Evolutionary conservation across 1,140 invertebrate species (phyloP), one percentile per base, ranked within the genome.

Genomic region (Hyposmocoma kahamanoa): DNA sequence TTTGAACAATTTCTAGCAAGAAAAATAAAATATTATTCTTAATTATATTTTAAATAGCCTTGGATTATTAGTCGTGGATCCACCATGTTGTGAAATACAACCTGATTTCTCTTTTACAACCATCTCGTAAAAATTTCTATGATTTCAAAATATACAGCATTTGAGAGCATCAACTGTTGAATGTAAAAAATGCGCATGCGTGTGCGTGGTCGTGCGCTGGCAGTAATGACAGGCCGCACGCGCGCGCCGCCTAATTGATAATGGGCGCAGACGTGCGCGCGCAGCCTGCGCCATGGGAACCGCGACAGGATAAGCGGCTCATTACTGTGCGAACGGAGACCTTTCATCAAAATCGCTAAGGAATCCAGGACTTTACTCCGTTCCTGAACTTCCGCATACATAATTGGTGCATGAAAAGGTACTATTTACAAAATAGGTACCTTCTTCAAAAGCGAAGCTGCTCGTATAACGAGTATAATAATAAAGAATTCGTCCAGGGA

Each of bases 161-260:
- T n/a, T n/a, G n/a, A n/a, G n/a, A n/a, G n/a, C n/a, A n/a, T n/a
- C n/a, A n/a, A n/a, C n/a, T n/a, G n/a, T n/a, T n/a, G n/a, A n/a
- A n/a, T n/a, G n/a, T n/a, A n/a, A n/a, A n/a, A n/a, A 1, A 17
- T 36, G 32, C 5, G 32, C 3, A 17, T 36, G 15, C 32, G 28
- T 1, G 61, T 72, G 68, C 68, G 68, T 71, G 56, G 62, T 67
- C 68, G 68, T 67, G 69, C 63, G 52, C 66, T 43, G 50, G 59
- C 61, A 50, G 63, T 72, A 82, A 82, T 79, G 78, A 82, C 76
- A 78, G 75, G 69, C 65, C 72, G 74, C 75, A 82, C 72, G 72
- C 77, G 73, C 68, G 71, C 73, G 50, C 61, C 65, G 57, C 50
- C 75, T 82, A 78, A 82, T 82, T 80, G 78, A 80, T 82, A 80